These are phyloP conservation scores for Sebastes cheni DNA, from an alignment of 2,797 vertebrate species.

Conservation along the genomic window DNA sequence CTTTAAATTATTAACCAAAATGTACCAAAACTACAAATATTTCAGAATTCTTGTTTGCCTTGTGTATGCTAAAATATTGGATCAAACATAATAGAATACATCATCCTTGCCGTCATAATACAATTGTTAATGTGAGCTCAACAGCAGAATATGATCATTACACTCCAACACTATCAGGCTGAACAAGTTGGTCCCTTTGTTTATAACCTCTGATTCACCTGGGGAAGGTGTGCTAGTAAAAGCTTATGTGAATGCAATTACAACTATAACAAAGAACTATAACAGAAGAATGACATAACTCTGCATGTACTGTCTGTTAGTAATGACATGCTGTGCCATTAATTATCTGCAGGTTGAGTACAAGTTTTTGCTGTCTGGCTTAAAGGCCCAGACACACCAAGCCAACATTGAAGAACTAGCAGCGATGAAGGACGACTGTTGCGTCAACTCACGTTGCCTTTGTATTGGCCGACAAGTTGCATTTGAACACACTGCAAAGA, in stretches of 20 bases:
- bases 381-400: too few species aligned
- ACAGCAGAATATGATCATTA: not conserved
- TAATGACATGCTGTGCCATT: not conserved
- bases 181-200: not conserved
- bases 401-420: too few species aligned
- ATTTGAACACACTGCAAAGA: too few species aligned
- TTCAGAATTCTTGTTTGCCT: not conserved
- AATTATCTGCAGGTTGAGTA: not conserved
- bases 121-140: not conserved
- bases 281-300: not conserved
- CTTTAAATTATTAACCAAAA: not conserved
- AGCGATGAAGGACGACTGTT: too few species aligned
- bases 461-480: too few species aligned
- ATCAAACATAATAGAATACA: not conserved
- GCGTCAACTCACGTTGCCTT: too few species aligned
- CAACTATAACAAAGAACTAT: not conserved
- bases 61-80: not conserved
- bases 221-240: not conserved
- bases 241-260: not conserved
- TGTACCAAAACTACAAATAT: not conserved
- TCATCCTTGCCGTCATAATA: not conserved
- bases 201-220: not conserved
- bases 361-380: not conserved
- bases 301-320: not conserved
- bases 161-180: not conserved